Percentiles rank a stretch among this genome's conserved stretches.
phyloP scores from a whole-genome alignment of 2,113 vertebrate genomes.

The Xyrauchen texanus region DNA sequence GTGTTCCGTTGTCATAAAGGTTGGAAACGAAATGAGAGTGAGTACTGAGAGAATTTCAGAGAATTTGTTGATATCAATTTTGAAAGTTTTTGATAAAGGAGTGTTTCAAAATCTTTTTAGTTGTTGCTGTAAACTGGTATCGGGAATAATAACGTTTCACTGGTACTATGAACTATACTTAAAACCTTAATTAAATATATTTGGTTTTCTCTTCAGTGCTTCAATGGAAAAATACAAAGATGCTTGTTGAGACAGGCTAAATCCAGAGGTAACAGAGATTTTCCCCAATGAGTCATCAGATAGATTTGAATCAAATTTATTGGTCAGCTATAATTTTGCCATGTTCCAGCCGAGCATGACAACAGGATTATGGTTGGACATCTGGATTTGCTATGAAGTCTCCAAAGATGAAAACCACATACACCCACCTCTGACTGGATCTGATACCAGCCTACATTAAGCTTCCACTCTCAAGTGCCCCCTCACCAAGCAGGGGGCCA shows the following conservation, averaged over 20 bases:
- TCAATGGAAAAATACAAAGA: neutral
- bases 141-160: too few species aligned
- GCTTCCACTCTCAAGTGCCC: conserved; percentile 4
- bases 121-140: too few species aligned
- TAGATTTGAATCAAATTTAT: neutral
- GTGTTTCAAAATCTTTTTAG: too few species aligned
- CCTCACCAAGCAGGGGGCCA: neutral
- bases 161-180: too few species aligned
- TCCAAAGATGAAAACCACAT: conserved; percentile 40
- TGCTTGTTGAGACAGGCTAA: too few species aligned
- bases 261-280: neutral
- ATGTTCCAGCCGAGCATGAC: too few species aligned
- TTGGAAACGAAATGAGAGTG: too few species aligned
- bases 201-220: neutral
- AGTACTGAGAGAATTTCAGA: too few species aligned
- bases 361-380: neutral
- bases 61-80: too few species aligned
- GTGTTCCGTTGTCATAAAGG: too few species aligned
- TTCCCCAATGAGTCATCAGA: neutral
- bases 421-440: conserved; percentile 21
- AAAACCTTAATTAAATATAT: neutral
- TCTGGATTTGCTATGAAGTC: conserved; percentile 3
- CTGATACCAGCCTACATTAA: conserved; percentile 21
- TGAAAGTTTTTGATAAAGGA: too few species aligned
- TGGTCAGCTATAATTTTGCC: conserved; percentile 8